These are phyloP conservation scores for Enhydra lutris DNA, from an alignment of 2,113 vertebrate genomes.

Conservation along the genomic window DNA sequence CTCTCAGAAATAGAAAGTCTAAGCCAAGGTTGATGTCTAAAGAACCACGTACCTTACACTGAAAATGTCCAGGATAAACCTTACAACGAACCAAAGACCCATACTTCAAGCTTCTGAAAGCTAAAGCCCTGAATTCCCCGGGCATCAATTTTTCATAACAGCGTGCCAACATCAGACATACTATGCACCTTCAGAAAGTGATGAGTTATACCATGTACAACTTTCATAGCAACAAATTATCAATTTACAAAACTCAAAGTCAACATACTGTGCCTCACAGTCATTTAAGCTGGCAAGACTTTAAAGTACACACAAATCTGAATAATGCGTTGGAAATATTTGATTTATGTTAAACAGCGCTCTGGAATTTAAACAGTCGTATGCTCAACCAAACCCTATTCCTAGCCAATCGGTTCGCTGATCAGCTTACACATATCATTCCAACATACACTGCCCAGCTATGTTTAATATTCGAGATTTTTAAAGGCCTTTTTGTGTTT, in stretches of 20 bases:
- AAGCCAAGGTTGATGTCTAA: background rate
- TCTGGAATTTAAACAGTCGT: slow-evolving; percentile 59
- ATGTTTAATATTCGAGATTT: slow-evolving; percentile 66
- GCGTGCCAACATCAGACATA: slow-evolving; percentile 62
- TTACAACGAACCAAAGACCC: background rate
- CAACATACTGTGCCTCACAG: slow-evolving; percentile 58
- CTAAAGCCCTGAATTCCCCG: slow-evolving; percentile 22
- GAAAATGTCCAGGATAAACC: slow-evolving; percentile 20
- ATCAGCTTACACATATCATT: slow-evolving; percentile 65
- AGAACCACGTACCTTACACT: background rate
- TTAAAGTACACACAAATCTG: slow-evolving; percentile 65
- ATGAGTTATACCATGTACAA: slow-evolving; percentile 49
- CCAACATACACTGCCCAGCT: slow-evolving; percentile 42
- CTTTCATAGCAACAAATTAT: slow-evolving; percentile 58
- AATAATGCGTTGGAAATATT: slow-evolving; percentile 66
- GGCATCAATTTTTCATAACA: slow-evolving; percentile 28
- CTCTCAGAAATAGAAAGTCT: background rate
- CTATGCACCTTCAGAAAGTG: slow-evolving; percentile 40
- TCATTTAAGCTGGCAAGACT: slow-evolving; percentile 69
- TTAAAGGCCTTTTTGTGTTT: slow-evolving; percentile 53
- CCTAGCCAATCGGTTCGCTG: slow-evolving; percentile 13
- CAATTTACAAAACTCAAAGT: slow-evolving; percentile 61
- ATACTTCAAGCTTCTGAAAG: background rate
- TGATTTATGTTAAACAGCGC: slow-evolving; percentile 69
- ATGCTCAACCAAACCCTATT: slow-evolving; percentile 45